These are phyloP conservation scores for Brachypodius melanocephalos DNA, from an alignment of 2,113 vertebrate species.

Conservation along the genomic window DNA sequence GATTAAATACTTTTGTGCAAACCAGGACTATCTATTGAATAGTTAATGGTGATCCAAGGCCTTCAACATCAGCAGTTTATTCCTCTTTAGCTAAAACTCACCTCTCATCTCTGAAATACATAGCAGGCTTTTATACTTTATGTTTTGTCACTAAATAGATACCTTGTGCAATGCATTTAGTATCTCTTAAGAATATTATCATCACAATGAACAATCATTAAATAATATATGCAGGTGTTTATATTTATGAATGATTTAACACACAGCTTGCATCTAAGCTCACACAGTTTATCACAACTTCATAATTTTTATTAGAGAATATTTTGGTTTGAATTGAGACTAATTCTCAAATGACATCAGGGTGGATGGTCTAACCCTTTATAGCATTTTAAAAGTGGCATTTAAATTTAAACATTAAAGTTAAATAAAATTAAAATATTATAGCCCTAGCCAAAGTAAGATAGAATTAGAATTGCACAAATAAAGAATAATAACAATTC, in stretches of 20 bases:
- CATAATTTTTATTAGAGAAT: neutral
- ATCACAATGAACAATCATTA: neutral
- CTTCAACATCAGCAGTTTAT: neutral
- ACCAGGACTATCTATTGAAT: neutral
- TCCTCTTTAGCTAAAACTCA: neutral
- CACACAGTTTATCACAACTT: neutral
- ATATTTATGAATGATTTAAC: neutral
- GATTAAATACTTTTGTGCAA: neutral
- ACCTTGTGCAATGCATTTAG: neutral
- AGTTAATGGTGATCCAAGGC: neutral
- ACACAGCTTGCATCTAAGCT: neutral
- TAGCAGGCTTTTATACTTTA: neutral
- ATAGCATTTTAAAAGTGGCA: neutral
- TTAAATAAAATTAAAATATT: neutral
- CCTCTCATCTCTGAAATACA: neutral
- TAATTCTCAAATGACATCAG: neutral
- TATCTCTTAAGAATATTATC: neutral
- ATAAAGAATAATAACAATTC: neutral
- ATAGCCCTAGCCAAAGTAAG: neutral
- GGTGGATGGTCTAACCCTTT: neutral
- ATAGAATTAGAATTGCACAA: neutral
- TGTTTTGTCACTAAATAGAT: neutral
- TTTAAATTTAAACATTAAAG: neutral
- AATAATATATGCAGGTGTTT: neutral
- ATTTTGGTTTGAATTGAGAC: neutral